A percentile compares a stretch with the other conserved stretches of the same genome.
Evolutionary conservation across 1,140 invertebrate genomes (phyloP).

Genomic region (Leptinotarsa lineolata): DNA sequence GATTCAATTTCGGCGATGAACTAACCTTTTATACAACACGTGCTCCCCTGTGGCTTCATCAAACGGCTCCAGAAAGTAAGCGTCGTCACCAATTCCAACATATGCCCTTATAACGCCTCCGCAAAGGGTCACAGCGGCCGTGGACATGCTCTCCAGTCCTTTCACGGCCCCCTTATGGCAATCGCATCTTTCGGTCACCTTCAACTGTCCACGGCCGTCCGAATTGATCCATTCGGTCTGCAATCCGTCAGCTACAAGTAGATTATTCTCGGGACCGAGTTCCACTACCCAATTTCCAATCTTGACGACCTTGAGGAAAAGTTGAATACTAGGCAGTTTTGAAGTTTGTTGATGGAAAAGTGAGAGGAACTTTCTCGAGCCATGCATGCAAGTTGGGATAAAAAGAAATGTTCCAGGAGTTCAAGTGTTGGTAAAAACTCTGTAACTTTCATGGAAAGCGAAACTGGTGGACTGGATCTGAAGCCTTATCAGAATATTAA

Average conservation of each 20-base stretch:
- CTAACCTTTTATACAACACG: slow-evolving; percentile 36
- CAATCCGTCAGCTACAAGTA: slow-evolving; percentile 36
- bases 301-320: slow-evolving; percentile 32
- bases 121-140: slow-evolving; percentile 56
- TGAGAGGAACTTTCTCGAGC: too few species aligned
- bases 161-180: slow-evolving; percentile 41
- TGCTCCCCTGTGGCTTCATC: slow-evolving; percentile 35
- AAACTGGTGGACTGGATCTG: too few species aligned
- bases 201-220: slow-evolving; percentile 17
- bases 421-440: too few species aligned
- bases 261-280: slow-evolving; percentile 36
- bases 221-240: slow-evolving; percentile 36
- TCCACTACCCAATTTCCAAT: slow-evolving; percentile 37
- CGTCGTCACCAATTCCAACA: slow-evolving; percentile 47
- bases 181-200: slow-evolving; percentile 38
- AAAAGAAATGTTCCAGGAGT: too few species aligned
- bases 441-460: too few species aligned
- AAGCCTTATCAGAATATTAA: too few species aligned
- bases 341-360: background rate
- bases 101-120: slow-evolving; percentile 54
- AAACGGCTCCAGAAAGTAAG: slow-evolving; percentile 57
- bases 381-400: too few species aligned
- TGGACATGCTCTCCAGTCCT: slow-evolving; percentile 44
- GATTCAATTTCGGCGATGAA: background rate
- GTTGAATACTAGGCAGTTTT: background rate